Evolutionary conservation across 1,140 invertebrate genomes (phyloP), one percentile per base, ranked within the genome.

Genomic region (Spodoptera litura): DNA sequence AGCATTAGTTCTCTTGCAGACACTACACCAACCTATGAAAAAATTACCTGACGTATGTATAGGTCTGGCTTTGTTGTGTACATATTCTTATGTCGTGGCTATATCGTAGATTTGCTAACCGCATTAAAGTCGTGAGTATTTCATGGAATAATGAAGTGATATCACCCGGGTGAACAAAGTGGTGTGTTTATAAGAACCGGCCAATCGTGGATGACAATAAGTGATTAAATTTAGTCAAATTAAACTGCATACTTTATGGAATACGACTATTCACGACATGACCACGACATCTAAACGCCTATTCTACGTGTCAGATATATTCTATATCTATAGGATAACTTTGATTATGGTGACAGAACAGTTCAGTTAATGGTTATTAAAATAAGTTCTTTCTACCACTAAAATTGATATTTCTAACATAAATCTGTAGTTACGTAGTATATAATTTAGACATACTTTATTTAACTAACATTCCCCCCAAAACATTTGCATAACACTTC

Each of bases 1-100:
- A 73, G 71, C 71, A 73, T 73, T 73, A 59, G 11, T 58, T 73
- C 20, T 25, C 55, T 27, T 68, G 51, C 11, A 52, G 20, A 68
- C 44, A 51, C 64, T 73, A 49, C 38, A 31, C 49, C 35, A 73
- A 51, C 51, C 55, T 70, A 70, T 8, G 55, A 38, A 20, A 73
- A 59, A 73, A 73, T n/a, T n/a, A n/a, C 31, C 11, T 68, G 27
- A 12, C 12, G 25, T 68, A 52, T 35, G 49, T 62, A 66, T 44
- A 27, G 20, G 51, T 35, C 38, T 27, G 15, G 20, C 25, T 66
- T 51, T 49, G 3, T 51, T 68, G 51, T 27, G 13, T 68, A 27
- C 49, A 59, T 13, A 66, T 31, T 44, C 38, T 51, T 66, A 4
- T 31, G 27, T 31, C 27, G 27, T 4, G 27, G 4, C 27, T 4